phyloP scores from a whole-genome alignment of 2,888 invertebrate species.

The Melitaea athalia region DNA sequence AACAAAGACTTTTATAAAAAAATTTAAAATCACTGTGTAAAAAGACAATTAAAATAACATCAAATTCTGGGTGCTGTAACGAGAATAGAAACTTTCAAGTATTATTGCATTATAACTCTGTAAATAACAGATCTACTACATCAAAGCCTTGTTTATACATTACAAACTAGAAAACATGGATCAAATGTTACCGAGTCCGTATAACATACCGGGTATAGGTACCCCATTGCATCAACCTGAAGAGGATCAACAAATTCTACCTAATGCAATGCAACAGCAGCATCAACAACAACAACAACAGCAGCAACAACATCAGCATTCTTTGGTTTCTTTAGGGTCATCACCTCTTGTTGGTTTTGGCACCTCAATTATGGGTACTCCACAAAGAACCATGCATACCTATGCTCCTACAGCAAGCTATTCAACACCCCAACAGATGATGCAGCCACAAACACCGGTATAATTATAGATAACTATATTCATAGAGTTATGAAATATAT shows the following conservation, averaged over 20 bases:
- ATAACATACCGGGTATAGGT: slow-evolving; percentile 94
- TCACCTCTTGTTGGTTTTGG: slow-evolving; percentile 84
- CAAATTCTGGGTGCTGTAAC: not conserved
- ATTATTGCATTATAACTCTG: not conserved
- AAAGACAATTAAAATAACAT: not conserved
- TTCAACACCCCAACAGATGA: slow-evolving; percentile 90
- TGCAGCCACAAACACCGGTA: slow-evolving; percentile 96
- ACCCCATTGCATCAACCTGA: slow-evolving; percentile 95
- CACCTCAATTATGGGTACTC: slow-evolving; percentile 84
- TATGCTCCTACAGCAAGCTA: slow-evolving; percentile 90
- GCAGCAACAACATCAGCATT: slow-evolving; percentile 68
- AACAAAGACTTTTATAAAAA: no score
- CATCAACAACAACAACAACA: slow-evolving; percentile 87
- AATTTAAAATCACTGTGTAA: no score
- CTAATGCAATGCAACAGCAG: slow-evolving; percentile 91
- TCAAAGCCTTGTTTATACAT: not conserved
- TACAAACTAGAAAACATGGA: slow-evolving; percentile 83
- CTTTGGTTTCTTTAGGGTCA: slow-evolving; percentile 82
- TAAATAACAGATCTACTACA: not conserved
- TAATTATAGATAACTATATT: slow-evolving; percentile 4
- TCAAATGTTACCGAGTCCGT: slow-evolving; percentile 95
- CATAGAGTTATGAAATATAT: no score
- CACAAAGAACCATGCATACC: slow-evolving; percentile 88
- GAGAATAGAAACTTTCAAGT: not conserved
- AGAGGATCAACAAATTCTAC: slow-evolving; percentile 94